Percentiles rank a stretch among this genome's conserved stretches.
These are phyloP conservation scores for Platichthys stellatus DNA, from an alignment of 2,113 vertebrate species.

Conservation along the genomic window DNA sequence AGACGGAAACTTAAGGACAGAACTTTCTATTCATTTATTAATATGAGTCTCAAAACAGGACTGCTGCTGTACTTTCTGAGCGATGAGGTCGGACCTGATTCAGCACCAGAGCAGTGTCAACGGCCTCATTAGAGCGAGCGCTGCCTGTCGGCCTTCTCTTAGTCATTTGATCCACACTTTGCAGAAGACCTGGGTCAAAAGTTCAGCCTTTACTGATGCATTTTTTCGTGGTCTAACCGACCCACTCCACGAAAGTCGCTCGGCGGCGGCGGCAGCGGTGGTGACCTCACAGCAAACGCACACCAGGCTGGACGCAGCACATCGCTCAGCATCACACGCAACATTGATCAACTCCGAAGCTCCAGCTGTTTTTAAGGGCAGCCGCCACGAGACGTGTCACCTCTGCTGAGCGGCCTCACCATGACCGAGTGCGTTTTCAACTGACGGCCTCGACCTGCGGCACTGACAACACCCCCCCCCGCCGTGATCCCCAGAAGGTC, in stretches of 20 bases:
- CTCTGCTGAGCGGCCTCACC: not conserved
- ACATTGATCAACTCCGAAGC: constrained; percentile 42
- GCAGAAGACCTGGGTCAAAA: constrained; percentile 22
- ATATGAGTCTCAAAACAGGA: not conserved
- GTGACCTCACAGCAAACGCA: constrained; percentile 34
- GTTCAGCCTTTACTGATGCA: constrained; percentile 38
- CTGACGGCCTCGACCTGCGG: constrained; percentile 33
- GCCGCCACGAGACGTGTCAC: constrained; percentile 36
- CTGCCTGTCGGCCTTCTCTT: constrained; percentile 3
- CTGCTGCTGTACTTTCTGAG: not conserved
- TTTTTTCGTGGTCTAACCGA: constrained; percentile 25
- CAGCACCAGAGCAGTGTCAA: constrained; percentile 3
- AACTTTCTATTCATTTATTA: not conserved
- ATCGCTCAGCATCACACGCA: constrained; percentile 23
- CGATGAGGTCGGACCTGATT: constrained; percentile 1
- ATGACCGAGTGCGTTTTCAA: constrained; percentile 14
- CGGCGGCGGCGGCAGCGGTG: constrained; percentile 23
- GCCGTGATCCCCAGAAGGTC: constrained; percentile 30
- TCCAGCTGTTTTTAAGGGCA: constrained; percentile 39
- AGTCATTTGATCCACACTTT: constrained; percentile 32
- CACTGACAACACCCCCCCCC: constrained; percentile 2
- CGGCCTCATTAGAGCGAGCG: constrained; percentile 16
- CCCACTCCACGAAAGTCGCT: constrained; percentile 17
- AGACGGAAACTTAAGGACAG: constrained; percentile 8
- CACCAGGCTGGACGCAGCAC: constrained; percentile 15